Evolutionary conservation across 2,888 invertebrate genomes (phyloP).

Genomic region (Hirtodrosophila alboralis): DNA sequence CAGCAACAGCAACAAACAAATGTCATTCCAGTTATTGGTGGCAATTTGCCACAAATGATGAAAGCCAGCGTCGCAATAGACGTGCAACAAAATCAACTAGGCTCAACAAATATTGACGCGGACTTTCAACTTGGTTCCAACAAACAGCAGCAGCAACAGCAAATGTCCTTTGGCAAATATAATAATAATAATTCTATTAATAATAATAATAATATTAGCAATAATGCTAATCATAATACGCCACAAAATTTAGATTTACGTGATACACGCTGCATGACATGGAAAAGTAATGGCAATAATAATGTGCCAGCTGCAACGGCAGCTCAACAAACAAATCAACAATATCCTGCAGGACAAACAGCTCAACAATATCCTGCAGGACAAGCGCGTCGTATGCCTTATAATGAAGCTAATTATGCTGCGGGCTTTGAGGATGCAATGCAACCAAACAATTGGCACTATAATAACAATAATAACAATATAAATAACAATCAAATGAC

Average conservation of each 20-base stretch:
- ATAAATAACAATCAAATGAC: constrained; percentile 4
- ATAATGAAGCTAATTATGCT: not conserved
- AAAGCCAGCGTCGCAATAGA: no score
- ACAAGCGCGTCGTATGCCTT: not conserved
- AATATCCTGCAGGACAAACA: not conserved
- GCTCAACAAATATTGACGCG: no score
- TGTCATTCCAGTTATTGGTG: no score
- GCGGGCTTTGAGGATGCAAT: constrained; percentile 6
- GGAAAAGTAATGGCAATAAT: constrained; percentile 10
- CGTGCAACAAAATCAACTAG: no score
- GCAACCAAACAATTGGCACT: constrained; percentile 8
- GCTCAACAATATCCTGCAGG: constrained; percentile 4
- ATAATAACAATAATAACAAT: constrained; percentile 1
- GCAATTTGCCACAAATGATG: no score
- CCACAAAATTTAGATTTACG: not conserved
- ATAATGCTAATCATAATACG: not conserved
- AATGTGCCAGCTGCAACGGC: constrained; percentile 1
- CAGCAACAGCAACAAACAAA: no score
- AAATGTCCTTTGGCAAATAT: no score
- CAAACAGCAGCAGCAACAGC: no score
- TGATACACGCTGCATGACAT: constrained; percentile 26
- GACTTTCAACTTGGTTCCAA: no score
- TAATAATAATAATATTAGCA: not conserved
- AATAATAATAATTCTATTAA: not conserved
- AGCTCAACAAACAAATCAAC: not conserved